A percentile compares a stretch with the other conserved stretches of the same genome.
phyloP scores from a whole-genome alignment of 2,888 invertebrate genomes.

The Agrenia bidenticulata region DNA sequence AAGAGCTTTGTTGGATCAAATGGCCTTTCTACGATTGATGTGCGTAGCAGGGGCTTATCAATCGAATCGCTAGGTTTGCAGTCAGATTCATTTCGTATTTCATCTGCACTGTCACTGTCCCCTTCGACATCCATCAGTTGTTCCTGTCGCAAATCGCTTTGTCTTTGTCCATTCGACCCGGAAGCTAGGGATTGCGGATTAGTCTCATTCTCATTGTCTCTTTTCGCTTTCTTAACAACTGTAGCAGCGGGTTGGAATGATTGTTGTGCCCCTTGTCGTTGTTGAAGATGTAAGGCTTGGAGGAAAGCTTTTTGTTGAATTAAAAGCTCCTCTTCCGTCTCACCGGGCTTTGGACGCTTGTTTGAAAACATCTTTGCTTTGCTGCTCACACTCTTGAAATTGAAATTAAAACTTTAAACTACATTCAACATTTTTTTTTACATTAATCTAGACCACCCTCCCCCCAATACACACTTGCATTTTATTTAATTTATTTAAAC shows the following conservation, averaged over 20 bases:
- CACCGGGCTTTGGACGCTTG: conserved; percentile 67
- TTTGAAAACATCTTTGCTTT: conserved; percentile 60
- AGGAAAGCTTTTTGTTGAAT: conserved; percentile 72
- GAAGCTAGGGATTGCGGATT: too few species aligned
- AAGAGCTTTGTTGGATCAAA: conserved; percentile 31
- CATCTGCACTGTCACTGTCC: neutral
- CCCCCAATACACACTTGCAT: too few species aligned
- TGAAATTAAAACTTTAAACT: neutral
- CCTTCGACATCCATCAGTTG: neutral
- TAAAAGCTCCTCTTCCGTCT: conserved; percentile 72
- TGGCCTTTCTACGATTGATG: conserved; percentile 19
- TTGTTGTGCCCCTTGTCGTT: neutral
- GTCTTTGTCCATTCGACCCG: neutral
- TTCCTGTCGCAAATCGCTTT: neutral
- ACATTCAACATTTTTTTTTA: too few species aligned
- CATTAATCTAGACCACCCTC: too few species aligned
- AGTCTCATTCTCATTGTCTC: neutral
- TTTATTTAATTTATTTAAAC: too few species aligned
- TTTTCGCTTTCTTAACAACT: neutral
- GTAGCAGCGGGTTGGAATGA: conserved; percentile 8
- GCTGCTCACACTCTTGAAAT: neutral
- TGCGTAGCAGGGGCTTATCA: neutral
- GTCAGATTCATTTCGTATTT: too few species aligned
- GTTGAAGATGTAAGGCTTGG: conserved; percentile 55
- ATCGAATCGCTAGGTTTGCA: too few species aligned